Percentiles rank a stretch among this genome's conserved stretches.
Evolutionary conservation across 1,140 invertebrate species (phyloP).

Genomic region (Drosophila ambigua): DNA sequence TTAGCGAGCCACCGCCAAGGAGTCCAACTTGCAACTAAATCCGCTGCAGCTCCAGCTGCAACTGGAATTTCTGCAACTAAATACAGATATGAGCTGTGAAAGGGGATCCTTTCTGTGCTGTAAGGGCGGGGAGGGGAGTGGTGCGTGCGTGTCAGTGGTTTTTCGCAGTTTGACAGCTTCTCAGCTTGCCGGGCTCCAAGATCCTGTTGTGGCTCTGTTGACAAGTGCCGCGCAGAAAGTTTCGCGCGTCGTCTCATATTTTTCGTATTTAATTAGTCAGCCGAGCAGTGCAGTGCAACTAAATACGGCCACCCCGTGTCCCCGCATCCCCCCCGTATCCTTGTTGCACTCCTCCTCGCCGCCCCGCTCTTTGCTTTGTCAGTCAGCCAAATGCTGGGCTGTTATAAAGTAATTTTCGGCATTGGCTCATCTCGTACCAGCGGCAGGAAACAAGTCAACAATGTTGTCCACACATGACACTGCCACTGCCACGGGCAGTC

Average conservation of each 20-base stretch:
- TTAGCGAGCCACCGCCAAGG: background rate
- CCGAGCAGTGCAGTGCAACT: conserved; percentile 44
- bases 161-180: background rate
- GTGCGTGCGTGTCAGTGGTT: conserved; percentile 5
- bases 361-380: background rate
- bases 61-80: conserved; percentile 31
- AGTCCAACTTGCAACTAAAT: conserved; percentile 48
- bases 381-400: conserved; percentile 34
- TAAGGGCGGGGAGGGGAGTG: too few relatives aligned
- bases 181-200: conserved; percentile 6
- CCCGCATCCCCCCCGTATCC: background rate
- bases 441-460: conserved; percentile 58
- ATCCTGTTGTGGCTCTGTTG: conserved; percentile 17
- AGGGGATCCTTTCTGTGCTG: too few relatives aligned
- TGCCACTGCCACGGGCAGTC: too few relatives aligned
- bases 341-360: conserved; percentile 3
- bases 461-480: conserved; percentile 42
- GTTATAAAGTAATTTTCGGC: conserved; percentile 74
- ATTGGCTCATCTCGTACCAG: conserved; percentile 13
- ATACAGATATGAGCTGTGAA: conserved; percentile 31
- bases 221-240: conserved; percentile 62
- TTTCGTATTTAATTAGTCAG: conserved; percentile 78
- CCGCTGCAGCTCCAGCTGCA: conserved; percentile 24
- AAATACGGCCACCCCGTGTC: conserved; percentile 33
- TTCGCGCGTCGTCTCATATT: conserved; percentile 67